Evolutionary conservation across 2,797 vertebrate species (phyloP).

Genomic region (Falco columbarius): DNA sequence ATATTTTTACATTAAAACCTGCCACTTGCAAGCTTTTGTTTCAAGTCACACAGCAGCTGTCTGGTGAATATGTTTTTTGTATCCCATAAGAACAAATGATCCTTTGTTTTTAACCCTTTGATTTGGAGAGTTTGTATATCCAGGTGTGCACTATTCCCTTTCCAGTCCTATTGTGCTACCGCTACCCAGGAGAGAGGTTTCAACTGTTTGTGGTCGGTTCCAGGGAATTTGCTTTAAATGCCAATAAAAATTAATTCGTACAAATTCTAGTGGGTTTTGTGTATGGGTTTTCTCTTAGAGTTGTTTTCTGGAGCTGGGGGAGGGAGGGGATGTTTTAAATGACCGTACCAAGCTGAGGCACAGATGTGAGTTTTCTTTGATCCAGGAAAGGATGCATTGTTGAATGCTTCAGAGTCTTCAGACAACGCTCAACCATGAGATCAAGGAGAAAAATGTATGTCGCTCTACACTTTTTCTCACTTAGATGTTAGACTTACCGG

Average conservation of each 20-base stretch:
- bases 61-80: conserved; percentile 20
- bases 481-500: conserved; percentile 65
- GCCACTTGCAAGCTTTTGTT: conserved; percentile 12
- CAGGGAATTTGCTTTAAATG: conserved; percentile 39
- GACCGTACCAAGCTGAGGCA: conserved; percentile 39
- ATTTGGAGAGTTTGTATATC: conserved; percentile 42
- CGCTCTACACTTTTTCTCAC: conserved; percentile 57
- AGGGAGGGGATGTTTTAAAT: conserved; percentile 34
- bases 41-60: background rate
- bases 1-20: conserved; percentile 33
- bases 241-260: conserved; percentile 42
- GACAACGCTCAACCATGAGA: conserved; percentile 28
- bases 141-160: conserved; percentile 50
- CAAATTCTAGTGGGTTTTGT: conserved; percentile 8
- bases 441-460: conserved; percentile 45
- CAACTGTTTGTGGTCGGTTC: conserved; percentile 37
- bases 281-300: background rate
- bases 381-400: conserved; percentile 38
- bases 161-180: conserved; percentile 30
- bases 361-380: conserved; percentile 67
- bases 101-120: conserved; percentile 71
- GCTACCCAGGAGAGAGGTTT: conserved; percentile 40
- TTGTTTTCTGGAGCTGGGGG: background rate
- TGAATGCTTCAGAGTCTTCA: conserved; percentile 55
- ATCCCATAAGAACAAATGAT: conserved; percentile 39